Conservation (phyloP, 2,797 vertebrate species). For the Chelidonichthys spinosus region DNA sequence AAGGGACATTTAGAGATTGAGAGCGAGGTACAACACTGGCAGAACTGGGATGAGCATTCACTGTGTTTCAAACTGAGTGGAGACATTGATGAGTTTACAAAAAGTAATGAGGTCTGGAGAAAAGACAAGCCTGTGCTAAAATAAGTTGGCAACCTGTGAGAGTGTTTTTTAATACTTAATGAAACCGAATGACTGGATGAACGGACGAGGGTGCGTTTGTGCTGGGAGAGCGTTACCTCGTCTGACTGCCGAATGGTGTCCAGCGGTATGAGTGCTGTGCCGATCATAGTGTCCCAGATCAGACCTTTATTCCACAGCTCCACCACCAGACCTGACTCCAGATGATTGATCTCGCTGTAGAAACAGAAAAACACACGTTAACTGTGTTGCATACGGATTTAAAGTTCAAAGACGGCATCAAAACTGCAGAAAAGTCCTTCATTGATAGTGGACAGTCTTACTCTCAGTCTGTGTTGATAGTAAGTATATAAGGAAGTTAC, state of each 20-base stretch:
- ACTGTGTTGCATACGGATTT: not conserved
- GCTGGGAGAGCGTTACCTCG: slow-evolving; percentile 83
- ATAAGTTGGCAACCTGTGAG: slow-evolving; percentile 1
- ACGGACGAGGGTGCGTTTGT: not conserved
- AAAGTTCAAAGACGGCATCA: not conserved
- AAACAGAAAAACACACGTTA: slow-evolving; percentile 37
- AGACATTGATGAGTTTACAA: slow-evolving; percentile 30
- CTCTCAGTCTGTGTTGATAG: no score
- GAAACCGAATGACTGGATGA: not conserved
- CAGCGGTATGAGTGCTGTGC: slow-evolving; percentile 92
- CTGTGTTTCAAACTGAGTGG: slow-evolving; percentile 6
- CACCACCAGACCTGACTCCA: slow-evolving; percentile 94
- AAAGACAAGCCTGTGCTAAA: not conserved
- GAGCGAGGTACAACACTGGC: not conserved
- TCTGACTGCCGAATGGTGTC: slow-evolving; percentile 91
- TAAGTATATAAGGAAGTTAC: no score
- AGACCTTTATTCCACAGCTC: slow-evolving; percentile 99
- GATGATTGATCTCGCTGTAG: slow-evolving; percentile 92
- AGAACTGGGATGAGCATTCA: not conserved
- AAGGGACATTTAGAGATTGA: no score
- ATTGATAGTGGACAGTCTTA: not conserved
- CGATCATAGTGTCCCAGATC: slow-evolving; percentile 98
- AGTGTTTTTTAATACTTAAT: not conserved
- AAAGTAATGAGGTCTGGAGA: slow-evolving; percentile 21
- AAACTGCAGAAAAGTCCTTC: not conserved